Evolutionary conservation across 2,888 invertebrate species (phyloP).

Genomic region (Hirtodrosophila alboralis): DNA sequence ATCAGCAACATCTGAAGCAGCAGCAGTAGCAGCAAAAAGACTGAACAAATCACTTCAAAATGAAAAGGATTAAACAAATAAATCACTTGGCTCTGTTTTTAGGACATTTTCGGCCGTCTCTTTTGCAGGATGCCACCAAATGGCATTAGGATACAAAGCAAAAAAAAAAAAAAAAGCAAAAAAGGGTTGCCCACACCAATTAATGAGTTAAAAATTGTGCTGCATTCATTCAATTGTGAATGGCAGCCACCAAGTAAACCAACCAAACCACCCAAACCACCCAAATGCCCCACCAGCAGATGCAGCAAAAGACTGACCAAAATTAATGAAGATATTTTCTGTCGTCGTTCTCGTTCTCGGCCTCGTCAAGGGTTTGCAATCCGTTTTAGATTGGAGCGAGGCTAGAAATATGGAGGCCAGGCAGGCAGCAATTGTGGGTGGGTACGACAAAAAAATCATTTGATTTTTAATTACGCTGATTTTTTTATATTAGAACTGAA

Average conservation of each 20-base stretch:
- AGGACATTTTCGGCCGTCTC: slow-evolving; percentile 51
- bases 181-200: slow-evolving; percentile 73
- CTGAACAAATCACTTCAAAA: slow-evolving; percentile 59
- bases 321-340: slow-evolving; percentile 79
- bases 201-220: slow-evolving; percentile 77
- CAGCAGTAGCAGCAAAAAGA: slow-evolving; percentile 35
- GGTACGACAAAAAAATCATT: slow-evolving; percentile 66
- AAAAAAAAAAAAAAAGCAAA: too few species aligned
- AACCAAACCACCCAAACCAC: neutral
- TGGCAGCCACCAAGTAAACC: slow-evolving; percentile 7
- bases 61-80: slow-evolving; percentile 78
- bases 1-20: slow-evolving; percentile 72
- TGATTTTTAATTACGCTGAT: slow-evolving; percentile 79
- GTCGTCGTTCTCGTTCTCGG: slow-evolving; percentile 25
- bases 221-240: slow-evolving; percentile 73
- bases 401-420: too few species aligned
- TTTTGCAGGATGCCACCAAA: slow-evolving; percentile 13
- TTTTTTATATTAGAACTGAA: slow-evolving; percentile 71
- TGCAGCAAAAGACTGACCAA: slow-evolving; percentile 61
- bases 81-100: slow-evolving; percentile 68
- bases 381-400: neutral
- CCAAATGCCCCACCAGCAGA: slow-evolving; percentile 35
- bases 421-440: slow-evolving; percentile 3
- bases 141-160: slow-evolving; percentile 8
- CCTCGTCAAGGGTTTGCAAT: slow-evolving; percentile 28